Evolutionary conservation across 2,888 invertebrate genomes (phyloP), one percentile per base, ranked within the genome.

Genomic region (Leptogaster cylindrica): DNA sequence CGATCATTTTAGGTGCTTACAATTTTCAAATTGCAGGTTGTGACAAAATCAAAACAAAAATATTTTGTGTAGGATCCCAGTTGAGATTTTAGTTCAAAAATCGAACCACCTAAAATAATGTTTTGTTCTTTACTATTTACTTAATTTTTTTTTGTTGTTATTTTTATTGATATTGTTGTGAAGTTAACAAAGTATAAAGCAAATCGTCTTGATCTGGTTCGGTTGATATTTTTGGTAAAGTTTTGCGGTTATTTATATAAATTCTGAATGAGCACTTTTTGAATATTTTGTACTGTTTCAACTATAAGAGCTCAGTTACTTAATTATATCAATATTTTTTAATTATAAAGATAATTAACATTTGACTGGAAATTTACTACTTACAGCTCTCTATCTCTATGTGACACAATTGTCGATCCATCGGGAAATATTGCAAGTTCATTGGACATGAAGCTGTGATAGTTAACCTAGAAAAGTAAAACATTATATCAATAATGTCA

Each of bases 311-410:
- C 52, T 52, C 52, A 33, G 50, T 28, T 52, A 52, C 31, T 20
- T 48, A 48, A 48, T 10, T 52, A 31, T 33, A 63, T 61, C 36
- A 50, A 50, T 50, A 55, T 16, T 55, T 25, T 55, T 51, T 33
- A 52, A 52, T 31, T 52, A 18, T 52, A 33, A 52, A 10, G 33
- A 10, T 25, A 58, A 25, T 39, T 23, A 28, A 50, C 16, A 33
- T 36, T 61, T 28, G 28, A 58, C 64, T 67, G 68, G 39, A 67
- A 68, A 66, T 48, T 28, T 55, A 44, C 52, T 89, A 94, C 95
- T 95, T 91, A 96, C 96, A 96, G 87, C 95, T 95, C 88, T 96
- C 95, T 77, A 96, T 94, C 85, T 95, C 94, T 81, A 96, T 93
- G 80, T 93, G 92, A 82, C 96, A 96, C 73, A 94, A 83, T 80